These are phyloP conservation scores for Meandrina meandrites DNA, from an alignment of 92 coral and sea anemone species.

Conservation along the genomic window DNA sequence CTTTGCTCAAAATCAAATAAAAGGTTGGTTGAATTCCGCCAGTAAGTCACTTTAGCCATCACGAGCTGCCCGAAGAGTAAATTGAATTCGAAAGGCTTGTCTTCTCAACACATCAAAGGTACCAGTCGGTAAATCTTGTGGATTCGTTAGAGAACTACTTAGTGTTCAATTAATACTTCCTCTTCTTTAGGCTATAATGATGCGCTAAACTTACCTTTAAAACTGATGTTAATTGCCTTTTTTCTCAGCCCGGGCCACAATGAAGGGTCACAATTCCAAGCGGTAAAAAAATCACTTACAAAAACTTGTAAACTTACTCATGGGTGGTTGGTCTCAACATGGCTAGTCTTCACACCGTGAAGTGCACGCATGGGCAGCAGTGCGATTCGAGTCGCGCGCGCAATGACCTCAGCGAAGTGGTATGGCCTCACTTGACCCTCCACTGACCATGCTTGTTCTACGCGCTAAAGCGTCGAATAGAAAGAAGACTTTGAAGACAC, in stretches of 20 bases:
- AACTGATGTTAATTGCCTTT: neutral
- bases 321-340: slow-evolving; percentile 42
- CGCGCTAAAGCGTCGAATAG: slow-evolving; percentile 28
- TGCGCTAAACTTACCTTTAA: slow-evolving; percentile 14
- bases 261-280: slow-evolving; percentile 29
- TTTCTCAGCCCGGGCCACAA: neutral
- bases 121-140: slow-evolving; percentile 8
- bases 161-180: neutral
- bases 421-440: slow-evolving; percentile 25
- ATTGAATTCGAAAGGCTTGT: neutral
- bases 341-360: neutral
- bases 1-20: slow-evolving; percentile 4
- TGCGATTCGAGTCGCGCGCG: slow-evolving; percentile 18
- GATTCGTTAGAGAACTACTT: neutral
- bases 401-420: slow-evolving; percentile 47
- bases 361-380: slow-evolving; percentile 32
- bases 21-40: neutral
- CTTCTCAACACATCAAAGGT: neutral
- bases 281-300: neutral
- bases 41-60: neutral
- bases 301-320: slow-evolving; percentile 29
- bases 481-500: neutral
- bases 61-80: neutral
- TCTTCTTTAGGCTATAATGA: neutral
- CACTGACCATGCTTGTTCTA: slow-evolving; percentile 15